These are phyloP conservation scores for Macrophya annulata DNA, from an alignment of 2,888 invertebrate species.

Conservation along the genomic window DNA sequence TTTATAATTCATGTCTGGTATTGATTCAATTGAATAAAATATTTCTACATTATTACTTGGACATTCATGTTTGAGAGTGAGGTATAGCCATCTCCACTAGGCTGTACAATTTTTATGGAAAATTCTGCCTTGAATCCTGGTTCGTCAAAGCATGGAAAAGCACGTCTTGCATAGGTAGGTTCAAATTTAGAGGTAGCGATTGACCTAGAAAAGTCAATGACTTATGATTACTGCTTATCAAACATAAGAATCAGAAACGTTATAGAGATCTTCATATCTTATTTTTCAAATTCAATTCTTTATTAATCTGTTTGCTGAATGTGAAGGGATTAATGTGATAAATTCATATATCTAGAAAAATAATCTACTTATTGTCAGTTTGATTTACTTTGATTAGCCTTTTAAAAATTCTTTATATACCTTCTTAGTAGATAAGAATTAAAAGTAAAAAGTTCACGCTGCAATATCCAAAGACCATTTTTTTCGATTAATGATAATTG, in stretches of 20 bases:
- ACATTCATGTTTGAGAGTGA: slow-evolving; percentile 95
- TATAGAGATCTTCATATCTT: not conserved
- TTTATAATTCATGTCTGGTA: too few relatives aligned
- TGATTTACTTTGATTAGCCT: not conserved
- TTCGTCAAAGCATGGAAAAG: slow-evolving; percentile 98
- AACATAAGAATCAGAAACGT: slow-evolving; percentile 38
- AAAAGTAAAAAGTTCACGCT: not conserved
- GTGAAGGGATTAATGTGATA: not conserved
- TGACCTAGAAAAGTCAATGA: slow-evolving; percentile 81
- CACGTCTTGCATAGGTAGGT: slow-evolving; percentile 95
- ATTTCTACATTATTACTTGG: slow-evolving; percentile 80
- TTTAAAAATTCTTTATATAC: not conserved
- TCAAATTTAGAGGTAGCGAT: slow-evolving; percentile 97
- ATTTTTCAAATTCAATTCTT: not conserved
- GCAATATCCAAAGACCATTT: not conserved
- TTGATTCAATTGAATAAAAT: not conserved
- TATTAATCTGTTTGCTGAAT: not conserved
- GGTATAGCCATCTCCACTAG: slow-evolving; percentile 84
- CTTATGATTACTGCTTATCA: slow-evolving; percentile 39
- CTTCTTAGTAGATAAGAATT: not conserved
- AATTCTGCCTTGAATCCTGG: slow-evolving; percentile 94
- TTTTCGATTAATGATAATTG: not conserved
- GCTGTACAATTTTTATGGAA: slow-evolving; percentile 89
- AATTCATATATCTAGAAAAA: not conserved
- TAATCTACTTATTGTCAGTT: not conserved